phyloP scores from a whole-genome alignment of 2,797 vertebrate species.

The Fundulus diaphanus region DNA sequence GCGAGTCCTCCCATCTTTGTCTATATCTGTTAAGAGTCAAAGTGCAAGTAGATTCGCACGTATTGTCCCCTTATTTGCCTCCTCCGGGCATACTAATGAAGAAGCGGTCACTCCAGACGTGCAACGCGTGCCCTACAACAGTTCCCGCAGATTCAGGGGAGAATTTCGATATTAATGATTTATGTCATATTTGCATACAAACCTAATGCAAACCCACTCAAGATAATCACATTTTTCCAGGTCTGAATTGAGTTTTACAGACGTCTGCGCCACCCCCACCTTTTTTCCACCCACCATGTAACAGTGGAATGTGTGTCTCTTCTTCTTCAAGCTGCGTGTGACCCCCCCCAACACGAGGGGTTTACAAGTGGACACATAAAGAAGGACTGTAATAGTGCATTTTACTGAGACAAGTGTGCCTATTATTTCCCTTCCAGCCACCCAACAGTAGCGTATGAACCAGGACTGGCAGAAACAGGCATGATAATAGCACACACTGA shows the following conservation, averaged over 20 bases:
- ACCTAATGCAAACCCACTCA: constrained; percentile 85
- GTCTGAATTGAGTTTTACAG: constrained; percentile 81
- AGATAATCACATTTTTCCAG: constrained; percentile 84
- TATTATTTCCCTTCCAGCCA: constrained; percentile 43
- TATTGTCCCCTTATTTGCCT: constrained; percentile 37
- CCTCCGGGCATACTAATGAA: constrained; percentile 74
- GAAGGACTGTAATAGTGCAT: constrained; percentile 49
- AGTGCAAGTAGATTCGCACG: constrained; percentile 57
- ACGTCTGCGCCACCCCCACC: constrained; percentile 66
- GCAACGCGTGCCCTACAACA: constrained; percentile 64
- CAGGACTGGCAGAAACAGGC: constrained; percentile 6
- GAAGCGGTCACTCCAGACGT: constrained; percentile 69
- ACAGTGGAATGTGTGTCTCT: constrained; percentile 56
- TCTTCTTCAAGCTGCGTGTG: constrained; percentile 53
- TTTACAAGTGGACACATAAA: constrained; percentile 71
- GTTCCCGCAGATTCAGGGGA: constrained; percentile 67
- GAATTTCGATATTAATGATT: constrained; percentile 85
- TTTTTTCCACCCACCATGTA: constrained; percentile 54
- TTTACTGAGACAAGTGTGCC: constrained; percentile 54
- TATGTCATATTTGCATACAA: constrained; percentile 85
- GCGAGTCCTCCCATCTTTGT: constrained; percentile 22
- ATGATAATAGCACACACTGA: not conserved
- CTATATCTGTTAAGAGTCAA: constrained; percentile 56
- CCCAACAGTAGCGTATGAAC: constrained; percentile 18
- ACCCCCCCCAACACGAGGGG: constrained; percentile 55